Conservation (phyloP, 2,888 invertebrate species). For the Brenthis daphne region DNA sequence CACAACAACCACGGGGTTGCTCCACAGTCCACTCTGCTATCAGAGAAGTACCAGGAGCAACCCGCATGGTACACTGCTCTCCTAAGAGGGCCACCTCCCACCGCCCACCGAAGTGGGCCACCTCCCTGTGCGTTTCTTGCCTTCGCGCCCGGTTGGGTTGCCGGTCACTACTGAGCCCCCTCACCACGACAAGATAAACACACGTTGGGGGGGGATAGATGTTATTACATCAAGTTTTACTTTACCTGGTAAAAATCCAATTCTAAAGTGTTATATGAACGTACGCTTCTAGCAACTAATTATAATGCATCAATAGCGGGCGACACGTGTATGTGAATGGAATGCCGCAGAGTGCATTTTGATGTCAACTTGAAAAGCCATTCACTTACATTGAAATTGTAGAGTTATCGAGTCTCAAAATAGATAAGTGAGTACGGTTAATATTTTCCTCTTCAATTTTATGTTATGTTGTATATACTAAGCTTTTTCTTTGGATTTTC, state of each 20-base stretch:
- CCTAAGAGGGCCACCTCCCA: no score
- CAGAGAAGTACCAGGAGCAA: no score
- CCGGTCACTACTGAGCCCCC: no score
- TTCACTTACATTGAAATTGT: conserved; percentile 5
- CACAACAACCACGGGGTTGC: no score
- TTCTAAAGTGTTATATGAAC: not conserved
- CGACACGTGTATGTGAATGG: conserved; percentile 14
- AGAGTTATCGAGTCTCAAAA: conserved; percentile 7
- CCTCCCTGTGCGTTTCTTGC: no score
- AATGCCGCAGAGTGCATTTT: conserved; percentile 10
- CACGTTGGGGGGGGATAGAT: no score
- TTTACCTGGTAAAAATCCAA: not conserved
- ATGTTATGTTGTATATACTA: not conserved
- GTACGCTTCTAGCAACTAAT: not conserved
- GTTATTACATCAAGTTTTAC: no score
- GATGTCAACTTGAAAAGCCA: conserved; percentile 14
- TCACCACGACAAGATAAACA: no score
- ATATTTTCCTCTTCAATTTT: not conserved
- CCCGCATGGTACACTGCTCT: no score
- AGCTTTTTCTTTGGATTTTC: not conserved
- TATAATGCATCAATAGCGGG: not conserved
- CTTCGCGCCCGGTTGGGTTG: no score
- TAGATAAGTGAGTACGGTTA: not conserved
- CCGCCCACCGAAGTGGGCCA: no score
- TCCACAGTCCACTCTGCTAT: no score